Base-by-base conservation (phyloP, 2,888 invertebrate genomes). In the Mechanitis messenoides region DNA sequence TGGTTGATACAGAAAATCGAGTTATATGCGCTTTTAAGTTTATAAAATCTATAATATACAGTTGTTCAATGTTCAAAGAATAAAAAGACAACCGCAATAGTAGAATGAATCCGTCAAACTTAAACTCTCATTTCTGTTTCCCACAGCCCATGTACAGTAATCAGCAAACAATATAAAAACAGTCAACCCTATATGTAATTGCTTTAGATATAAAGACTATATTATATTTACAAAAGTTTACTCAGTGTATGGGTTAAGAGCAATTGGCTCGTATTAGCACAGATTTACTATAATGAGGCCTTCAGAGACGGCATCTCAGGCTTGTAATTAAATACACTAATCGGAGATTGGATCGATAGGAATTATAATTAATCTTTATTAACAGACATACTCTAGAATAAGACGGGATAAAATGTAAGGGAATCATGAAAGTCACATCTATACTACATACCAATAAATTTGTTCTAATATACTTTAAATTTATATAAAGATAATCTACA, bases 121-220 rank as follows among this genome's bases (percentile, higher is more conserved):
- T 68, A 68, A 70, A 73, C 68, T 70, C 70, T 67, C 64, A 72
- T 72, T 71, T 68, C 76, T 70, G 70, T 68, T 83, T 84, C 84
- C 79, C 84, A 85, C 84, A 84, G 81, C 75, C 76, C 65, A 60
- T 53, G 58, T 31, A 55, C 57, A 53, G 59, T 31, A 33, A 28
- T 50, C 38, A 56, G 58, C 38, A 42, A 55, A 46, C 31, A 28
- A 28, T 56, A 57, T 45, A 60, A 28, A 46, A 20, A 56, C 58
- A 33, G 35, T 9, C 55, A 9, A 57, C 11, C 55, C 28, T 55
- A 38, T 33, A 56, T 58, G 61, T 58, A 64, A 67, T 53, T 3
- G 0, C 7, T 1, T 53, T 28, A 42, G 7, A 7, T 45, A 62
- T 64, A 69, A 60, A 55, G 62, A 56, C 45, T 55, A 58, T 20